phyloP scores from a whole-genome alignment of 2,797 vertebrate genomes.

The Enteromius thamalakanensis region DNA sequence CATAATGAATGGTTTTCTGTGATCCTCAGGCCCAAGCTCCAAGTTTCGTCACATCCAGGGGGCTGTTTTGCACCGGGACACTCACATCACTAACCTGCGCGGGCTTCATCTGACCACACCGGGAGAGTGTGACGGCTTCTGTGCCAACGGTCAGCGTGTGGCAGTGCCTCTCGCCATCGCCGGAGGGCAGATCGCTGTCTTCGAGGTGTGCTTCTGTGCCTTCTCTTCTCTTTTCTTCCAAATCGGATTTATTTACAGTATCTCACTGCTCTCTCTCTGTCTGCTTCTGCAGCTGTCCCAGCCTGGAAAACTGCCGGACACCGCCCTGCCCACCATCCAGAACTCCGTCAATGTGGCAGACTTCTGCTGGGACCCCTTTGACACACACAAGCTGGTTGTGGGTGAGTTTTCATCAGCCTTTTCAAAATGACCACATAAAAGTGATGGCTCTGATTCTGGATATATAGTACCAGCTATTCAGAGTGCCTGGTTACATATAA shows the following conservation, averaged over 20 bases:
- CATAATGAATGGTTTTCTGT: not conserved
- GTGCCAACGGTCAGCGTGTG: slow-evolving; percentile 79
- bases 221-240: not conserved
- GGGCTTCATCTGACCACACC: slow-evolving; percentile 93
- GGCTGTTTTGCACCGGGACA: slow-evolving; percentile 84
- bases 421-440: not conserved
- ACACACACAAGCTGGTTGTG: slow-evolving; percentile 81
- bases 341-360: slow-evolving; percentile 85
- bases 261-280: not conserved
- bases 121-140: slow-evolving; percentile 92
- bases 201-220: slow-evolving; percentile 79
- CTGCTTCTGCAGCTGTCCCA: slow-evolving; percentile 79
- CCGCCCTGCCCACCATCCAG: slow-evolving; percentile 85
- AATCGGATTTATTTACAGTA: not conserved
- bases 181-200: slow-evolving; percentile 89
- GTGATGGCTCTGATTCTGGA: not conserved
- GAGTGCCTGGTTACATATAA: not conserved
- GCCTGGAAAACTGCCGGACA: slow-evolving; percentile 85
- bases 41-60: slow-evolving; percentile 91
- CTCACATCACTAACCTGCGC: slow-evolving; percentile 91
- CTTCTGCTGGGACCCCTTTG: slow-evolving; percentile 92
- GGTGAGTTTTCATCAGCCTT: slow-evolving; percentile 72
- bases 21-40: slow-evolving; percentile 84
- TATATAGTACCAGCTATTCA: not conserved
- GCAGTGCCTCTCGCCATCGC: slow-evolving; percentile 88